Base-by-base conservation (phyloP, 1,140 invertebrate genomes). In the Probaryconus sp. region DNA sequence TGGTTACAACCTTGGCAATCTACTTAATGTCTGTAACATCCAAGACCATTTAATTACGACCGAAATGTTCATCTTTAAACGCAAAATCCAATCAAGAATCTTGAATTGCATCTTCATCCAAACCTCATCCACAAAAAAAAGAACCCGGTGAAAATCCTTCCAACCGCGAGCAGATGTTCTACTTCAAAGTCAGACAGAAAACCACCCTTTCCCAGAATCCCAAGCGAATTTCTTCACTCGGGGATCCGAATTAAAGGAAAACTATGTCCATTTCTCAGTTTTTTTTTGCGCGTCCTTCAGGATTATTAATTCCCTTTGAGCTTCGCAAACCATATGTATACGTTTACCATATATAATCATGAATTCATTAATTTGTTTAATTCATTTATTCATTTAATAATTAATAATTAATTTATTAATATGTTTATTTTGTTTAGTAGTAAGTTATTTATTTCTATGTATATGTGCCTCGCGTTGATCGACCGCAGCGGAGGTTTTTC, bases 381-480 rank as follows among this genome's bases (percentile, higher is more conserved):
- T 50, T 58, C 37, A 48, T 7, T 47, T 38, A 5, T 40, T 30
- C 45, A 43, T 17, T 35, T 21, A 28, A n/a, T n/a, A n/a, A n/a
- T n/a, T 38, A 20, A 14, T 2, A 30, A 53, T 47, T 61, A 13
- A 5, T 48, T 38, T 31, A 50, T 21, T 11, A 38, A 61, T 61
- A 47, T 18, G 26, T 48, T 31, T 10, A 14, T 26, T 31, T 21
- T 28, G 31, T 53, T 50, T 50, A 48, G 42, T 33, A 9, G 18
- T 50, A 33, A 38, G 14, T 68, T 31, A 24, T 1, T 40, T 47
- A 33, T 58, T 2, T 42, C 2, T 48, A 7, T 45, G 47, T 28
- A 47, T 55, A 50, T 50, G 30, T 42, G 33, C 42, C 40, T 35
- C 47, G 64, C 47, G 56, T 28, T 37, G 37, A 69, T 69, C 43